Conservation (phyloP, 1,140 invertebrate genomes). For the Acarapis woodi region DNA sequence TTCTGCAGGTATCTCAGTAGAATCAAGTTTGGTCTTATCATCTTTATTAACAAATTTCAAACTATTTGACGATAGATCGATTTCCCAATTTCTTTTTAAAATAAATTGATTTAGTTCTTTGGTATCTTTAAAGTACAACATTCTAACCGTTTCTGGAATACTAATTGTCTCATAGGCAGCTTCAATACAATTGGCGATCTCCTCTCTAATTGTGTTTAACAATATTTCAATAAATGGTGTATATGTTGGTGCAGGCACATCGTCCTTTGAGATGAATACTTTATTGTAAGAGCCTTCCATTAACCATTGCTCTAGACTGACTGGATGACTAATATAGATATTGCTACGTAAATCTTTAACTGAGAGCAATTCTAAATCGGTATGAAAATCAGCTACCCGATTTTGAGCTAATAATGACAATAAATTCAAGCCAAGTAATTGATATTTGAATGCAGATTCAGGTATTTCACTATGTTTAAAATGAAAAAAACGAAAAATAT, state of each 20-base stretch:
- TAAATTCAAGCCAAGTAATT: slow-evolving; percentile 76
- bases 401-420: slow-evolving; percentile 86
- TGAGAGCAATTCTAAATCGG: slow-evolving; percentile 78
- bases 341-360: slow-evolving; percentile 71
- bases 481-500: neutral
- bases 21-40: slow-evolving; percentile 14
- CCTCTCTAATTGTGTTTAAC: slow-evolving; percentile 72
- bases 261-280: slow-evolving; percentile 57
- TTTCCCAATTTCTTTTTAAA: slow-evolving; percentile 9
- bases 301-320: slow-evolving; percentile 85
- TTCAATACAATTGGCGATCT: slow-evolving; percentile 85
- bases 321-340: slow-evolving; percentile 73
- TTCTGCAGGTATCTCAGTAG: slow-evolving; percentile 50
- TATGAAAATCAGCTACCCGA: slow-evolving; percentile 91
- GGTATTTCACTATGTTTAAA: slow-evolving; percentile 36
- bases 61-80: slow-evolving; percentile 1
- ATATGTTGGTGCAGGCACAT: slow-evolving; percentile 84
- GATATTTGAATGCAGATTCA: slow-evolving; percentile 79
- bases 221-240: slow-evolving; percentile 92
- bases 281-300: slow-evolving; percentile 99
- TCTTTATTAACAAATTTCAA: slow-evolving; percentile 2
- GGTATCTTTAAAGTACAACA: slow-evolving; percentile 53
- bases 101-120: slow-evolving; percentile 48
- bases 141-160: slow-evolving; percentile 50
- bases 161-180: slow-evolving; percentile 78